Percentiles rank a stretch among this genome's conserved stretches.
Evolutionary conservation across 2,797 vertebrate genomes (phyloP).

Genomic region (Syngnathus rostellatus): DNA sequence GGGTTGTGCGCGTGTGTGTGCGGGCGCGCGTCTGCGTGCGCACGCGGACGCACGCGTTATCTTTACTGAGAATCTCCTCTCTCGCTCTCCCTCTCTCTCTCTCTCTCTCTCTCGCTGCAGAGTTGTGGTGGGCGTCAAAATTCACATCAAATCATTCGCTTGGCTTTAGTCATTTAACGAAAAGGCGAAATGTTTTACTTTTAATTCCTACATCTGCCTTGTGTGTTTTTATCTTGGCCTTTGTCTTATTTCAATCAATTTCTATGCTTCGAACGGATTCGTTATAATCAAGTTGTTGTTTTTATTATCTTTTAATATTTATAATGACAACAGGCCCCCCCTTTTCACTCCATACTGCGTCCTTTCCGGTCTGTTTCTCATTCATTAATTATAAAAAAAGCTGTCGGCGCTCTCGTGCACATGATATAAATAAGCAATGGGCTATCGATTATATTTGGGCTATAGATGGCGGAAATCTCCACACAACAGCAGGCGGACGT

Average conservation of each 20-base stretch:
- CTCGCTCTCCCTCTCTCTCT: constrained; percentile 21
- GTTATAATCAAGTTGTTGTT: background rate
- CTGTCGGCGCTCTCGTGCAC: background rate
- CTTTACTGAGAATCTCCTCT: constrained; percentile 76
- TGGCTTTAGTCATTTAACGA: constrained; percentile 25
- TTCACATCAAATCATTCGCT: constrained; percentile 59
- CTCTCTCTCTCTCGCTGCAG: constrained; percentile 53
- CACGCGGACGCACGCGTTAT: constrained; percentile 67
- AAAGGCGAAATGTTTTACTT: background rate
- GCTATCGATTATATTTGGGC: constrained; percentile 34
- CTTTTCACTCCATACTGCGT: background rate
- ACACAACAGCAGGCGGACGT: constrained; percentile 21
- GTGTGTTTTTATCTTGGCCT: background rate
- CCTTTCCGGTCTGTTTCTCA: background rate
- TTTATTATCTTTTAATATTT: background rate
- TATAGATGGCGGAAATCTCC: constrained; percentile 31
- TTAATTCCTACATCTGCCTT: background rate
- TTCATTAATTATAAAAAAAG: background rate
- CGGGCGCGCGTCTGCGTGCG: constrained; percentile 48
- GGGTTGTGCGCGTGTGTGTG: constrained; percentile 69
- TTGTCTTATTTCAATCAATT: background rate
- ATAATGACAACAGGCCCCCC: background rate
- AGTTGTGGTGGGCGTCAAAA: constrained; percentile 74
- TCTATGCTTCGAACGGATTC: background rate
- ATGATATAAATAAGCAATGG: constrained; percentile 33